Conservation (phyloP, 2,797 vertebrate species). For the Pseudotriccus pelzelni region DNA sequence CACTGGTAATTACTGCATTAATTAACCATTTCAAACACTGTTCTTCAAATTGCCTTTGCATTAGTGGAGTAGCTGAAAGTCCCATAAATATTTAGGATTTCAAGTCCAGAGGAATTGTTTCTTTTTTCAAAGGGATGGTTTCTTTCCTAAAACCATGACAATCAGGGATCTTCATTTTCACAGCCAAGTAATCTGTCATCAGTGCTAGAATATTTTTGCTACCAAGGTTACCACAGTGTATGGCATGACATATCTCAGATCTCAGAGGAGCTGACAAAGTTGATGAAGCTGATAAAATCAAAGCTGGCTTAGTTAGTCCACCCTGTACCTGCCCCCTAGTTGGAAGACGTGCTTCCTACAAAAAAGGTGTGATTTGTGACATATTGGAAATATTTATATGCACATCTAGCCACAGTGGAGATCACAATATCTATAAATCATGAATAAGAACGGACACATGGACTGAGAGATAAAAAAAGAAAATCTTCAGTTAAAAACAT, state of each 20-base stretch:
- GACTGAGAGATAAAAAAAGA: neutral
- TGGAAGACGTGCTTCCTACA: neutral
- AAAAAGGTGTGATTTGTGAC: neutral
- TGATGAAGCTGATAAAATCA: neutral
- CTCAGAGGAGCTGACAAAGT: neutral
- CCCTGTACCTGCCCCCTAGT: neutral
- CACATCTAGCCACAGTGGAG: neutral
- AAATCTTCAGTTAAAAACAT: neutral
- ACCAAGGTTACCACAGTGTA: neutral
- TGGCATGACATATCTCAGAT: neutral
- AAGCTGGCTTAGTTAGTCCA: neutral
- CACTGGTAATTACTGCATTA: neutral
- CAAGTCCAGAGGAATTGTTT: neutral
- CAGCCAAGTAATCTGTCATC: neutral
- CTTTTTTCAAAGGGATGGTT: neutral
- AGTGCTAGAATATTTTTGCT: neutral
- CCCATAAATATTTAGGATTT: neutral
- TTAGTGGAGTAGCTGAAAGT: neutral
- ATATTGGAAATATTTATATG: neutral
- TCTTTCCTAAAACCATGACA: neutral
- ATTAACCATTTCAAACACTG: neutral
- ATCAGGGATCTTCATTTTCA: neutral
- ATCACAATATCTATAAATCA: neutral
- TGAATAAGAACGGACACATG: neutral
- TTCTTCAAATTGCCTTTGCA: neutral